Conservation (phyloP, 2,113 vertebrate species). For the Todiramphus saurophagus region DNA sequence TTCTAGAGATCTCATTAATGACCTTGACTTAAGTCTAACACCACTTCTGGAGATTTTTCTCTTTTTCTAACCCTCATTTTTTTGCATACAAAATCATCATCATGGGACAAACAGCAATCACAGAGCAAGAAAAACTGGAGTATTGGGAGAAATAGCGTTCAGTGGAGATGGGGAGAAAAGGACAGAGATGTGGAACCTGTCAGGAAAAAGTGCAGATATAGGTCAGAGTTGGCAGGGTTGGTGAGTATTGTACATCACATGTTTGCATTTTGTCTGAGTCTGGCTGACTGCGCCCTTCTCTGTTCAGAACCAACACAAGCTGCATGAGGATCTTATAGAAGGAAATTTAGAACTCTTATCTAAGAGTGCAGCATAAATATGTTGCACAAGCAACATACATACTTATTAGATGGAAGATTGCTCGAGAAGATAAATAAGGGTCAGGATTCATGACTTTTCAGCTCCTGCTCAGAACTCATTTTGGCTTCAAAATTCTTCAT, state of each 20-base stretch:
- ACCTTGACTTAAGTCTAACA: slow-evolving; percentile 33
- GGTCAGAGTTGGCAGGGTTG: not conserved
- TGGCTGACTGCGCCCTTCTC: not conserved
- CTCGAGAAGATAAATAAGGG: not conserved
- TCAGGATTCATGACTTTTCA: not conserved
- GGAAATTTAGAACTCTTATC: not conserved
- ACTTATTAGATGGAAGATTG: not conserved
- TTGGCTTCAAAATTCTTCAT: not conserved
- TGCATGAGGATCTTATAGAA: not conserved
- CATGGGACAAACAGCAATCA: not conserved
- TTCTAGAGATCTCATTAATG: not conserved
- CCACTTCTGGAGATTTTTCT: not conserved
- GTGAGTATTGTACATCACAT: not conserved
- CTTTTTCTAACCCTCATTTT: not conserved
- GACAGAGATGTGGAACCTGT: not conserved
- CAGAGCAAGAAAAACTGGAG: not conserved
- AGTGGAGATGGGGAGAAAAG: not conserved
- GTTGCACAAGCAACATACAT: not conserved
- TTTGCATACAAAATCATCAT: not conserved
- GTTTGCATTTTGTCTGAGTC: not conserved
- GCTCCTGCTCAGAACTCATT: not conserved
- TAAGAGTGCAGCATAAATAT: not conserved
- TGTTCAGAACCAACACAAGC: not conserved
- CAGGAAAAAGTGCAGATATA: not conserved
- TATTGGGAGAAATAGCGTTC: not conserved